These are phyloP conservation scores for Dendrolimus houi DNA, from an alignment of 2,888 invertebrate species.

Conservation along the genomic window DNA sequence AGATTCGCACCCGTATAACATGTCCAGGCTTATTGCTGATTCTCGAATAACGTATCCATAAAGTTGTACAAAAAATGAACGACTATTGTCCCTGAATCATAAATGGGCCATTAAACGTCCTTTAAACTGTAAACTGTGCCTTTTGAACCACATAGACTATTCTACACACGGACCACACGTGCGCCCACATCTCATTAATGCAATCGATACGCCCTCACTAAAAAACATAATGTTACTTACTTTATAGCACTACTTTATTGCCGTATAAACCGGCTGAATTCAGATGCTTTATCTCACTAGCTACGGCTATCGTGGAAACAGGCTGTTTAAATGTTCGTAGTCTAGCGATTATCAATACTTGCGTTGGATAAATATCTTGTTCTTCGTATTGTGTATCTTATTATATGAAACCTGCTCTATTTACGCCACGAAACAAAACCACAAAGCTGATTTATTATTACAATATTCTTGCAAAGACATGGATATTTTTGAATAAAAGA, in stretches of 20 bases:
- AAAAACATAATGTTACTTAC: slow-evolving; percentile 55
- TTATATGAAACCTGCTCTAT: too few species aligned
- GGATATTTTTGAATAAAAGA: too few species aligned
- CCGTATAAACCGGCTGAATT: slow-evolving; percentile 36
- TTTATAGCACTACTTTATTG: slow-evolving; percentile 52
- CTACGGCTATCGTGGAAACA: slow-evolving; percentile 23
- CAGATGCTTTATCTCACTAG: slow-evolving; percentile 26
- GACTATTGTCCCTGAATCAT: slow-evolving; percentile 61
- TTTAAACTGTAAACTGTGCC: slow-evolving; percentile 45
- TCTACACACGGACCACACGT: slow-evolving; percentile 64
- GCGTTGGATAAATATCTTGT: background rate
- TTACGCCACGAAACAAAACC: too few species aligned
- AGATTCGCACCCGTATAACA: too few species aligned
- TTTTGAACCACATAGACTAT: slow-evolving; percentile 49
- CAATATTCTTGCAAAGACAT: too few species aligned
- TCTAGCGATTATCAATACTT: background rate
- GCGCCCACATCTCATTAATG: slow-evolving; percentile 72
- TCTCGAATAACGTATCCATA: slow-evolving; percentile 20
- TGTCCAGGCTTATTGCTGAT: too few species aligned
- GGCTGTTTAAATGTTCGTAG: slow-evolving; percentile 15
- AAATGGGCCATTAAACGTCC: slow-evolving; percentile 50
- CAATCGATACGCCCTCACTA: slow-evolving; percentile 64
- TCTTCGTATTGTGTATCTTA: background rate
- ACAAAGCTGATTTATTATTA: too few species aligned
- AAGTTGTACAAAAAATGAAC: slow-evolving; percentile 37